These are phyloP conservation scores for Chalcosyrphus nemorum DNA, from an alignment of 2,888 invertebrate species.

Conservation along the genomic window DNA sequence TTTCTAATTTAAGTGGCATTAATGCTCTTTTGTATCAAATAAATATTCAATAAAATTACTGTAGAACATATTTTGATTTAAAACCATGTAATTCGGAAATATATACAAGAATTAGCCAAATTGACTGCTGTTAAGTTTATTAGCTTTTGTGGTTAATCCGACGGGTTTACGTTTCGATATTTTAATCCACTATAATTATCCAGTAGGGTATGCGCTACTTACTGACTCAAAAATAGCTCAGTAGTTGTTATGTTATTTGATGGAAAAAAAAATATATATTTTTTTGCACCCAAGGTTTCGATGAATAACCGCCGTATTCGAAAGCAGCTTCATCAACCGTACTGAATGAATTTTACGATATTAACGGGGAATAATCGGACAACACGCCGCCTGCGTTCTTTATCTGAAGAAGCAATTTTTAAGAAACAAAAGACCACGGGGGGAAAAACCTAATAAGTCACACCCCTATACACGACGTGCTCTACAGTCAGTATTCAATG, in stretches of 20 bases:
- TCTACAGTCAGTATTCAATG: slow-evolving; percentile 45
- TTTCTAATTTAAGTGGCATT: slow-evolving; percentile 2
- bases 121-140: slow-evolving; percentile 64
- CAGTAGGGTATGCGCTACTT: slow-evolving; percentile 53
- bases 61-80: slow-evolving; percentile 29
- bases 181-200: slow-evolving; percentile 67
- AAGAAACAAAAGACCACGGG: slow-evolving; percentile 57
- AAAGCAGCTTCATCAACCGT: slow-evolving; percentile 68
- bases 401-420: slow-evolving; percentile 49
- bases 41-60: slow-evolving; percentile 7
- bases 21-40: slow-evolving; percentile 12
- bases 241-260: slow-evolving; percentile 31
- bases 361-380: slow-evolving; percentile 65
- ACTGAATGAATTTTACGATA: slow-evolving; percentile 71
- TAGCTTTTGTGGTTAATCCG: slow-evolving; percentile 64
- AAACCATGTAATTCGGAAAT: slow-evolving; percentile 45
- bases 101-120: slow-evolving; percentile 53
- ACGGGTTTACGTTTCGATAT: slow-evolving; percentile 59
- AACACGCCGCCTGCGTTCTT: slow-evolving; percentile 62
- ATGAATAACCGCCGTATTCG: slow-evolving; percentile 66
- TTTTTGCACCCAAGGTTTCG: slow-evolving; percentile 60
- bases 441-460: slow-evolving; percentile 70
- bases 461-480: slow-evolving; percentile 56
- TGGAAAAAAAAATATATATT: slow-evolving; percentile 52
- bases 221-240: slow-evolving; percentile 60